Evolutionary conservation across 2,888 invertebrate species (phyloP), one percentile per base, ranked within the genome.

Genomic region (Hypercompe scribonia): DNA sequence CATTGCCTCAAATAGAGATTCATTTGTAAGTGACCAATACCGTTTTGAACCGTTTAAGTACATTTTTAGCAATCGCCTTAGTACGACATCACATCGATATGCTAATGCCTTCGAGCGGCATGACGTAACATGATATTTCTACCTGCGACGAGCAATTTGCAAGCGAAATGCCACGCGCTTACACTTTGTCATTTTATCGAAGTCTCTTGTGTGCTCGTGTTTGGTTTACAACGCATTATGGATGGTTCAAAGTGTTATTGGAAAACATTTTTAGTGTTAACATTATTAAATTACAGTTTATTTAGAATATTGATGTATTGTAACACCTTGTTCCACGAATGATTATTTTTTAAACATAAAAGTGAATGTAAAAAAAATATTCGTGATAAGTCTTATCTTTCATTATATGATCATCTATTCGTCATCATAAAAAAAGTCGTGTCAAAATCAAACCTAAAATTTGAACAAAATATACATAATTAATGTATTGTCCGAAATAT

Each of bases 101-200:
- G 90, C 88, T 90, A 91, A 91, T 88, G 81, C 81, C 78, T 77
- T 78, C 72, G 77, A 83, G 85, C 80, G 81, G 83, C 82, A 84
- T 86, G 84, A 87, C 87, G 90, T 88, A 88, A 91, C 88, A 81
- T 85, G 88, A 90, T 89, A 90, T 88, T 85, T 88, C 86, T 87
- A 87, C 88, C 88, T 88, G 86, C 82, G 87, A 83, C 85, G 86
- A 86, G 88, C 90, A 90, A 91, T 91, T 92, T 92, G 91, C 91
- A 91, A 91, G 91, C 87, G 86, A 90, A 91, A 91, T 91, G 85
- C 86, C 81, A 77, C 78, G 82, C 86, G 78, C 73, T 74, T 50
- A 68, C 42, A 78, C 78, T 79, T 72, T 81, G 78, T 70, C 83
- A 71, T 80, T 85, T 83, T 82, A 81, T 83, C 73, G 75, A 65